Evolutionary conservation across 2,797 vertebrate genomes (phyloP).

Genomic region (Limosa lapponica): DNA sequence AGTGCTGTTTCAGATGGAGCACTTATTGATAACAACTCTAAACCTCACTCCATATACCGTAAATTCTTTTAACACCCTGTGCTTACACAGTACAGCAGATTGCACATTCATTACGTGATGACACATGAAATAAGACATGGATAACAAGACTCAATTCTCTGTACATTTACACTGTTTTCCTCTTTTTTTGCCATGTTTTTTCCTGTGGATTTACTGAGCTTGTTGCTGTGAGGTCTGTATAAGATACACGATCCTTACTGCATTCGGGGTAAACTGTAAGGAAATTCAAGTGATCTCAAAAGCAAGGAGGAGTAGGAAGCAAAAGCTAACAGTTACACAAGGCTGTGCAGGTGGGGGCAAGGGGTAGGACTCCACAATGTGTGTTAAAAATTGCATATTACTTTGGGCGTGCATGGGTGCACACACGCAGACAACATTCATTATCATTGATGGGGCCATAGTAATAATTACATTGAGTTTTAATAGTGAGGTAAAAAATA

Average conservation of each 20-base stretch:
- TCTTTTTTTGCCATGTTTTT: background rate
- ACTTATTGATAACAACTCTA: background rate
- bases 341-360: background rate
- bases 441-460: slow-evolving; percentile 49
- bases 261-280: background rate
- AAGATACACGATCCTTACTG: background rate
- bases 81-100: background rate
- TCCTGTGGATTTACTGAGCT: background rate
- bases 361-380: background rate
- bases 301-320: background rate
- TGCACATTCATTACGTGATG: background rate
- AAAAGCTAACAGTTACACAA: background rate
- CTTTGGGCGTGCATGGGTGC: background rate
- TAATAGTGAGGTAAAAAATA: slow-evolving; percentile 43
- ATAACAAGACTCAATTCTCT: slow-evolving; percentile 14
- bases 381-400: slow-evolving; percentile 1
- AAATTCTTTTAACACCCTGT: slow-evolving; percentile 15
- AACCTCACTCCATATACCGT: background rate
- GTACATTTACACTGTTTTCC: background rate
- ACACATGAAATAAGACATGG: background rate
- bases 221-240: background rate
- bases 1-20: background rate
- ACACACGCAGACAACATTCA: background rate
- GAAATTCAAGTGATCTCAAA: background rate
- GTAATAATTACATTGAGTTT: slow-evolving; percentile 65